Evolutionary conservation across 2,113 vertebrate genomes (phyloP).

Genomic region (Chiloscyllium plagiosum): DNA sequence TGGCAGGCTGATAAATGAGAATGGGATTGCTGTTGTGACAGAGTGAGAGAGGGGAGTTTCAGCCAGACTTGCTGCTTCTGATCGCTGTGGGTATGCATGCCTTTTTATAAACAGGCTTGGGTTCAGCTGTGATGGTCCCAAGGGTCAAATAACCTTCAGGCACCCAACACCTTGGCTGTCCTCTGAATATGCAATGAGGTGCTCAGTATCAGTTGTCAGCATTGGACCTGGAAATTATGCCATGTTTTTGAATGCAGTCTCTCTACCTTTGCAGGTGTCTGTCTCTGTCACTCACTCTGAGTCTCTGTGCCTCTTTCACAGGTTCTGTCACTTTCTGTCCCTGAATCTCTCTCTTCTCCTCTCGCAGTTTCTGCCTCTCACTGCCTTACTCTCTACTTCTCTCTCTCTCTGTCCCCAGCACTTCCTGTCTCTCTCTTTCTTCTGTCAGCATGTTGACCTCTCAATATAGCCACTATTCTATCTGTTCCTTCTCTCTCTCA

Average conservation of each 20-base stretch:
- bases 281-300: neutral
- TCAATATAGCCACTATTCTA: neutral
- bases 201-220: neutral
- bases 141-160: neutral
- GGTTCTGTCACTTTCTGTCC: neutral
- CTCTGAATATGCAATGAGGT: neutral
- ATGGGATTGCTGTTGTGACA: neutral
- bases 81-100: neutral
- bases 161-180: neutral
- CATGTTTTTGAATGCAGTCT: neutral
- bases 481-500: neutral
- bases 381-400: neutral
- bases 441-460: neutral
- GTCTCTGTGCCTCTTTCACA: neutral
- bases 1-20: neutral
- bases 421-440: neutral
- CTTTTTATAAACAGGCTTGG: neutral
- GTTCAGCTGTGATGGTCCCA: neutral
- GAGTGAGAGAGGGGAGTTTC: neutral
- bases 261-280: neutral
- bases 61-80: neutral
- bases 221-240: neutral
- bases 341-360: neutral
- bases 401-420: neutral
- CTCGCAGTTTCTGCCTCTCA: neutral